Base-by-base conservation (phyloP, 2,797 vertebrate genomes). In the Acrossocheilus fasciatus region DNA sequence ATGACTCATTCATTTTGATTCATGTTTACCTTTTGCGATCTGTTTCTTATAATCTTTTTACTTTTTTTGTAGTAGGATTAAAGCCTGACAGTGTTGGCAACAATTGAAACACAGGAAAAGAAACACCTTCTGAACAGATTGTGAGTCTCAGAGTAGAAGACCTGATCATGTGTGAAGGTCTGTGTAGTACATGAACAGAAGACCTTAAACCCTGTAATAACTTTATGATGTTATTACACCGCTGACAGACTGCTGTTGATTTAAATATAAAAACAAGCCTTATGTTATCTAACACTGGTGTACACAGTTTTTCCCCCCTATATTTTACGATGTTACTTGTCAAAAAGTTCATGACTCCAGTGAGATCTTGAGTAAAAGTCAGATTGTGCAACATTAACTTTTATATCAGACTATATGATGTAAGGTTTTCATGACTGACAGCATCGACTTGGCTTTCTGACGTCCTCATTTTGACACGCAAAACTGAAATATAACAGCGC, bases 11-110 rank as follows among this genome's bases (percentile, higher is more conserved):
- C 93, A 92, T 93, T 91, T 91, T 95, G 94, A 95, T 95, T 95
- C 91, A 93, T 96, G 95, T 96, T 96, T 95, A 95, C 93, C 92
- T 94, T 94, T 92, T 91, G 88, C 82, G 93, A 93, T 95, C 93
- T 96, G 94, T 95, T 96, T 94, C 93, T 90, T 91, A 93, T 94
- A 94, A 93, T 84, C 88, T 88, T 91, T 92, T 90, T 89, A 87
- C 86, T 87, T 70, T 84, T 36, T 62, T 81, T 83, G 82, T 26
- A 89, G 80, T 89, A 85, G 91, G 91, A 92, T 91, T 85, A 91
- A 57, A 73, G 81, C 88, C 91, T 93, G 79, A 87, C 80, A 87
- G 86, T 2, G 18, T 91, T 95, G 94, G 92, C 93, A 93, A 78
- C 68, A 90, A 86, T 89, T 91, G 52, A 92, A 93, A 82, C 82